phyloP scores from a whole-genome alignment of 2,113 vertebrate species.

The Lynx canadensis region DNA sequence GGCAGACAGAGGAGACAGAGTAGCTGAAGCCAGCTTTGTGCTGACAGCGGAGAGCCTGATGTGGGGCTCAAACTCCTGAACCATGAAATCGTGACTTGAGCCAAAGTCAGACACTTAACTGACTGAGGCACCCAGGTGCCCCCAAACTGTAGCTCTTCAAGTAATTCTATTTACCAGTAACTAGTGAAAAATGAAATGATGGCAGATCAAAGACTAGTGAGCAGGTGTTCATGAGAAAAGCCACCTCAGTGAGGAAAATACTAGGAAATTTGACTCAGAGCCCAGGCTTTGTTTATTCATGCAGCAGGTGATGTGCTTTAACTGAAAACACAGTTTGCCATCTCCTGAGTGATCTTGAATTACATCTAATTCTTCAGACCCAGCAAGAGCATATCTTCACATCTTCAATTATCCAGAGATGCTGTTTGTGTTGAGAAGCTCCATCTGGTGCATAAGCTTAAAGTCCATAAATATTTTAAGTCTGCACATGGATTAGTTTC shows the following conservation, averaged over 20 bases:
- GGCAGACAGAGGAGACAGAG: too few species aligned
- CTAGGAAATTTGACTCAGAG: not conserved
- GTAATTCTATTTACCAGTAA: slow-evolving; percentile 17
- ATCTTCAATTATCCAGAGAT: slow-evolving; percentile 47
- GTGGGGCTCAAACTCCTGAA: too few species aligned
- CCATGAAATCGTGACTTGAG: too few species aligned
- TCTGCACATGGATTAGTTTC: slow-evolving; percentile 14
- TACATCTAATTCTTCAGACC: slow-evolving; percentile 51
- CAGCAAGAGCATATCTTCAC: slow-evolving; percentile 36
- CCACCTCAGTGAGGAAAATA: not conserved
- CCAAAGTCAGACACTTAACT: too few species aligned
- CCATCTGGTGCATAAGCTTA: slow-evolving; percentile 54
- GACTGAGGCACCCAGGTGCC: too few species aligned
- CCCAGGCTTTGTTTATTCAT: slow-evolving; percentile 21
- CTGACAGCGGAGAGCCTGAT: too few species aligned
- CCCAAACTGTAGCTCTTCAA: not conserved
- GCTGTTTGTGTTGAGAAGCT: slow-evolving; percentile 45
- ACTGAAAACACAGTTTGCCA: not conserved
- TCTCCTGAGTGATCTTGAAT: slow-evolving; percentile 53
- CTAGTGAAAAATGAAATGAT: not conserved
- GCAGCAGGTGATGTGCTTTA: slow-evolving; percentile 42
- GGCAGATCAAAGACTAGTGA: not conserved
- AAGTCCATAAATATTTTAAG: slow-evolving; percentile 52
- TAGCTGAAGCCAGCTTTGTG: too few species aligned
- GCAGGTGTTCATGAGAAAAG: slow-evolving; percentile 50